Conservation (phyloP, 2,888 invertebrate species). For the Charanyca ferruginea region DNA sequence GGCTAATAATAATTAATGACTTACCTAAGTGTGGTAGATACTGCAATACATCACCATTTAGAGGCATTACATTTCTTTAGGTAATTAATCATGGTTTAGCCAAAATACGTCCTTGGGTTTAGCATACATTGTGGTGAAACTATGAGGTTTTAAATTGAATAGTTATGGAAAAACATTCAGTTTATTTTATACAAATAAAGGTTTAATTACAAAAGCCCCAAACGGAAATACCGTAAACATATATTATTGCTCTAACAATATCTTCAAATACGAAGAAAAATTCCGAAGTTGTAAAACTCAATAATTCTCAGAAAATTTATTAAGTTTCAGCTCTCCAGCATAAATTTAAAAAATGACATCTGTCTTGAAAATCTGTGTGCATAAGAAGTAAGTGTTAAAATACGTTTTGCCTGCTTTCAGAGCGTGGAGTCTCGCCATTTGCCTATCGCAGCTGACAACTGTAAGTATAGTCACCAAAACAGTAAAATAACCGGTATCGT, state of each 20-base stretch:
- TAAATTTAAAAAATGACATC: constrained; percentile 18
- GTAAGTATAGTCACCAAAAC: no score
- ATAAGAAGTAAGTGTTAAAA: constrained; percentile 14
- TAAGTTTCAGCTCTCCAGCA: constrained; percentile 10
- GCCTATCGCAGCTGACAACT: constrained; percentile 10
- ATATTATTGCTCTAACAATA: background rate
- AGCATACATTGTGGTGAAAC: background rate
- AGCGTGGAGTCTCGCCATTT: constrained; percentile 4
- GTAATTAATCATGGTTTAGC: constrained; percentile 2
- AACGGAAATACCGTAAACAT: background rate
- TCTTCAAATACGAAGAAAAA: background rate
- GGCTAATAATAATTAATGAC: constrained; percentile 20
- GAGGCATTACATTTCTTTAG: constrained; percentile 11
- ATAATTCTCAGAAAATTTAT: constrained; percentile 11
- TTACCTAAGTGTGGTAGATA: constrained; percentile 15
- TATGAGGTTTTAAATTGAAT: background rate
- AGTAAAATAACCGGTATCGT: no score
- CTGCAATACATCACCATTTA: constrained; percentile 27
- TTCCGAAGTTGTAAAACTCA: background rate
- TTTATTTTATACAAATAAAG: background rate
- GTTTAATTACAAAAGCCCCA: background rate
- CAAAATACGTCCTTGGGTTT: no score
- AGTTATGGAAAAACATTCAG: no score
- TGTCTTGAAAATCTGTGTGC: constrained; percentile 22
- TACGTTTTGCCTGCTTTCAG: constrained; percentile 29